phyloP scores from a whole-genome alignment of 1,140 invertebrate genomes.

The Anoplophora glabripennis region DNA sequence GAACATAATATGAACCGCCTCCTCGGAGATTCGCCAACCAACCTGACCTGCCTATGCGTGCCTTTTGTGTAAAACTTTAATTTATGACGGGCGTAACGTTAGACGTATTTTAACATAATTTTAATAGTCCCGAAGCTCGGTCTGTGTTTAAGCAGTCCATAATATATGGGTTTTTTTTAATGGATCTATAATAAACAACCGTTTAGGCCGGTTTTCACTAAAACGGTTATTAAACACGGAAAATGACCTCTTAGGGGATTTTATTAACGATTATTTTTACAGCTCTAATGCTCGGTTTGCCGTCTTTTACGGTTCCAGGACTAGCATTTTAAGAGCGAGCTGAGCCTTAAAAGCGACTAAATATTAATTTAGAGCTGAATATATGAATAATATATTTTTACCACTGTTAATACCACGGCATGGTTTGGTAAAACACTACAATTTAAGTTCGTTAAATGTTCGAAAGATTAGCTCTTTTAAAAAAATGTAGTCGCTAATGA shows the following conservation, averaged over 20 bases:
- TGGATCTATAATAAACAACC: conserved; percentile 16
- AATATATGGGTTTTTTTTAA: conserved; percentile 13
- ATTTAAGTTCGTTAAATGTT: too few species aligned
- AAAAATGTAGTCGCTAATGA: too few species aligned
- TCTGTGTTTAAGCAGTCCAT: background rate
- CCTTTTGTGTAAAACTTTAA: conserved; percentile 13
- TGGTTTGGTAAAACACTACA: too few species aligned
- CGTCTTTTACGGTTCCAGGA: conserved; percentile 5
- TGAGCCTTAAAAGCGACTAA: too few species aligned
- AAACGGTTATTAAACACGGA: conserved; percentile 12
- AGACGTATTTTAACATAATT: conserved; percentile 21
- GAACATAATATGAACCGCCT: background rate
- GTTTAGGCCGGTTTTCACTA: conserved; percentile 15
- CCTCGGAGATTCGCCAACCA: background rate
- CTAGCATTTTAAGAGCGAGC: conserved; percentile 1
- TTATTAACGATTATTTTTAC: conserved; percentile 20
- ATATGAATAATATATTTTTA: too few species aligned
- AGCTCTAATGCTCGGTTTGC: conserved; percentile 10
- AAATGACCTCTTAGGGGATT: conserved; percentile 1
- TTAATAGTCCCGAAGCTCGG: conserved; percentile 13
- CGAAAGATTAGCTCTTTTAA: too few species aligned
- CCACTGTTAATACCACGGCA: too few species aligned
- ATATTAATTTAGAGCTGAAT: too few species aligned
- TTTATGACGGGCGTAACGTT: conserved; percentile 20
- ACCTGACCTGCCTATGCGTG: background rate